phyloP scores from a whole-genome alignment of 1,140 invertebrate genomes.

The Drosophila hydei region DNA sequence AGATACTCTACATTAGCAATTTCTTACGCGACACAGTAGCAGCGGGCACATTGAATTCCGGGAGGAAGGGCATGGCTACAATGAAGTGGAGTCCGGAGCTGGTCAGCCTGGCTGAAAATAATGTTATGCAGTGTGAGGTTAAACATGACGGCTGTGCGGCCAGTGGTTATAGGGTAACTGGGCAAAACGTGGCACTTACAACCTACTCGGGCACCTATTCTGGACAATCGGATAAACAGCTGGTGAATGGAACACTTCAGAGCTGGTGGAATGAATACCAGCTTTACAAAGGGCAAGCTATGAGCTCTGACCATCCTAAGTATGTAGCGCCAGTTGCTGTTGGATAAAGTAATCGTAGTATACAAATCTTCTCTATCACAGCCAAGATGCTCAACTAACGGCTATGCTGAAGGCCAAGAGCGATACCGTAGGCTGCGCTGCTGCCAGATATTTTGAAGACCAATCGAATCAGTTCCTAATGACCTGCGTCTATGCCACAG shows the following conservation, averaged over 20 bases:
- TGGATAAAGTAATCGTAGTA: not conserved
- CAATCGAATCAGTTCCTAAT: not conserved
- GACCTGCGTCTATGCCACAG: not conserved
- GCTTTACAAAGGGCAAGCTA: not conserved
- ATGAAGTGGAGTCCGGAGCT: not conserved
- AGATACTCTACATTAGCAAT: not conserved
- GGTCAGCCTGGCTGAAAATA: not conserved
- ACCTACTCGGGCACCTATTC: not conserved
- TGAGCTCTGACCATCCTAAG: too few relatives aligned
- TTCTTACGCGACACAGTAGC: not conserved
- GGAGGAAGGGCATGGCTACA: not conserved
- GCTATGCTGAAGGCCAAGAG: not conserved
- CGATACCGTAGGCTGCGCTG: not conserved
- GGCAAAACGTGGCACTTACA: not conserved
- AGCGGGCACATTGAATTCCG: not conserved
- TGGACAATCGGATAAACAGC: not conserved
- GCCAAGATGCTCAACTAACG: not conserved
- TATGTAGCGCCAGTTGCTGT: too few relatives aligned
- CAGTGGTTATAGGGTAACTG: not conserved
- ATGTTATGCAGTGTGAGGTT: not conserved
- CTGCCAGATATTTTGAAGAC: not conserved
- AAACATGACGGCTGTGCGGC: not conserved
- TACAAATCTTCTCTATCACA: not conserved
- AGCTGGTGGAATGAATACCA: not conserved
- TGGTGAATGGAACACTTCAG: not conserved